Percentiles rank a stretch among this genome's conserved stretches.
Conservation (phyloP, 2,113 vertebrate species). For the Parus major region DNA sequence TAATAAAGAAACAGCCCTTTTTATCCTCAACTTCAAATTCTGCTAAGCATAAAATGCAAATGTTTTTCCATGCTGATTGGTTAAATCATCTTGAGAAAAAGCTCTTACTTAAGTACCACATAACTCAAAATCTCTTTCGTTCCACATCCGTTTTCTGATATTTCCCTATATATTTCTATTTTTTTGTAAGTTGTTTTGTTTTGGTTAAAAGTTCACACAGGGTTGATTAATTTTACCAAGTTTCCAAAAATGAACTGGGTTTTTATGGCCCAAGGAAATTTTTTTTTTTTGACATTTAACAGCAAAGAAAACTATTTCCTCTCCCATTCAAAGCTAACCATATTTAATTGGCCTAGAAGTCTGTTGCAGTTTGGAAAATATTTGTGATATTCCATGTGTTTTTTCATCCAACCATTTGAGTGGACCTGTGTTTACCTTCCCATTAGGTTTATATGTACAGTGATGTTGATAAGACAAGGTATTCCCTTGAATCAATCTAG, state of each 20-base stretch:
- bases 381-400: slow-evolving; percentile 81
- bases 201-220: slow-evolving; percentile 9
- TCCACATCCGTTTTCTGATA: not conserved
- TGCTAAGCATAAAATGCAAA: not conserved
- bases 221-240: slow-evolving; percentile 69
- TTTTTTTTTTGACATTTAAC: slow-evolving; percentile 84
- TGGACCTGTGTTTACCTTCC: slow-evolving; percentile 80
- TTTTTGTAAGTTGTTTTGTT: not conserved
- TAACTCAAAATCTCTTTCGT: not conserved
- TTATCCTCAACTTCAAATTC: not conserved
- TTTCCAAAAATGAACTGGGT: slow-evolving; percentile 72
- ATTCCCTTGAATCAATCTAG: slow-evolving; percentile 76
- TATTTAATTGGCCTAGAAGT: slow-evolving; percentile 86
- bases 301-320: slow-evolving; percentile 90
- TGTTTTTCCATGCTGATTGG: not conserved
- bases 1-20: not conserved
- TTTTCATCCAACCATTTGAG: slow-evolving; percentile 77
- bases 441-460: slow-evolving; percentile 75
- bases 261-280: slow-evolving; percentile 76
- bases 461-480: slow-evolving; percentile 80
- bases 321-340: slow-evolving; percentile 80
- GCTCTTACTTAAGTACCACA: not conserved
- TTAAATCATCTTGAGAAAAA: not conserved
- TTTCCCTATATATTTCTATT: not conserved
- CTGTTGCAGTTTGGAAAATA: slow-evolving; percentile 82